phyloP scores from a whole-genome alignment of 1,140 invertebrate species.

The Bombus waltoni region DNA sequence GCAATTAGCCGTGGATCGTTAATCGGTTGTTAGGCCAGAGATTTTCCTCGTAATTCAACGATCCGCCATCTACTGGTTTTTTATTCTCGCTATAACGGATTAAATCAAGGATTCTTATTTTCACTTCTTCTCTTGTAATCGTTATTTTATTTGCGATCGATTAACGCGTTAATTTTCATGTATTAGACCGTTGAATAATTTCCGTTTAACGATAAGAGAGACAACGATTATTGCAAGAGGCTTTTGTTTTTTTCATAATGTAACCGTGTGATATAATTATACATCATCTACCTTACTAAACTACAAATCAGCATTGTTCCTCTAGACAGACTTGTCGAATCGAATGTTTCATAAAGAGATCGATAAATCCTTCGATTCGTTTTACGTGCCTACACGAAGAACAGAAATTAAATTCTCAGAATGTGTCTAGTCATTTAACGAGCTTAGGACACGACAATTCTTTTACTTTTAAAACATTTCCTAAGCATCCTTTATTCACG shows the following conservation, averaged over 20 bases:
- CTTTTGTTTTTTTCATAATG: no score
- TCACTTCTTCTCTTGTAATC: background rate
- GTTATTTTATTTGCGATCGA: constrained; percentile 5
- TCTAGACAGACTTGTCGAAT: background rate
- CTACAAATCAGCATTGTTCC: background rate
- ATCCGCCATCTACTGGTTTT: constrained; percentile 44
- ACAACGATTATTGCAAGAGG: no score
- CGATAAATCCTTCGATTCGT: background rate
- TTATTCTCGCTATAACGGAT: constrained; percentile 39
- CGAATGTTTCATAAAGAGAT: no score
- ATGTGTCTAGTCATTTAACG: background rate
- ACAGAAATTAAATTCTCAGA: background rate
- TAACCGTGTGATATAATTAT: background rate
- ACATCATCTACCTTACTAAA: background rate
- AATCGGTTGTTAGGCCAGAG: constrained; percentile 67
- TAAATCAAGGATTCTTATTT: constrained; percentile 32
- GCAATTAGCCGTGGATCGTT: constrained; percentile 73
- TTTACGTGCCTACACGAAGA: background rate
- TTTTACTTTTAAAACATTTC: background rate
- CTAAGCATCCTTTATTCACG: background rate
- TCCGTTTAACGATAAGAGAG: no score
- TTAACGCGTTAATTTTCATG: constrained; percentile 1
- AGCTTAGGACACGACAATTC: background rate
- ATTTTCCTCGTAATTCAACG: constrained; percentile 63
- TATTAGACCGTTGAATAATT: background rate